These are phyloP conservation scores for Bostrychus sinensis DNA, from an alignment of 2,113 vertebrate species.

Conservation along the genomic window DNA sequence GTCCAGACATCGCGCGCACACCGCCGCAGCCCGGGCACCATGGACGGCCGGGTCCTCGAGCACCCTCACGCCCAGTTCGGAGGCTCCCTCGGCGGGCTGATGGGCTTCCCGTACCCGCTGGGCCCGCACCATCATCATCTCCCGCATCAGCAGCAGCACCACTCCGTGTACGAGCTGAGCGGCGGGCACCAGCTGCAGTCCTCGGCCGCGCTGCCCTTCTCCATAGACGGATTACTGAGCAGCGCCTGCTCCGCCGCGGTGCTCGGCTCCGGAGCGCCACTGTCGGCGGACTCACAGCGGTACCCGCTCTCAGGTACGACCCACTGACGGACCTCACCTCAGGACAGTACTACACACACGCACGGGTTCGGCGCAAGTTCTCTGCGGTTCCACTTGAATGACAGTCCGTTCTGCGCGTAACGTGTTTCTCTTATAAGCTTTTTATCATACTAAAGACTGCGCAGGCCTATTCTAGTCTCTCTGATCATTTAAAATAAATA, in stretches of 20 bases:
- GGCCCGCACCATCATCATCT: conserved; percentile 77
- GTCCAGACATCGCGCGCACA: conserved; percentile 73
- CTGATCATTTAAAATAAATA: no score
- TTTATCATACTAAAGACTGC: no score
- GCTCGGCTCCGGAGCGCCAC: conserved; percentile 85
- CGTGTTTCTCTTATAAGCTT: no score
- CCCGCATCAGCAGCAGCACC: conserved; percentile 84
- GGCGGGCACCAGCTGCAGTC: conserved; percentile 92
- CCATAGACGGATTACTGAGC: conserved; percentile 97
- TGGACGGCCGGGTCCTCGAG: conserved; percentile 96
- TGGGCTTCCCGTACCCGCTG: conserved; percentile 94
- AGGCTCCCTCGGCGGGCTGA: conserved; percentile 89
- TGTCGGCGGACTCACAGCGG: conserved; percentile 87
- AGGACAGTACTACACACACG: no score
- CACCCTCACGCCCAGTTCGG: conserved; percentile 97
- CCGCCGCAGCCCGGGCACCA: conserved; percentile 83
- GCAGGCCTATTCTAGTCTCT: no score
- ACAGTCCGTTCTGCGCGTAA: no score
- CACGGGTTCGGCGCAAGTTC: no score
- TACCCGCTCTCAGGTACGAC: conserved; percentile 92
- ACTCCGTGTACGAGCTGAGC: conserved; percentile 1
- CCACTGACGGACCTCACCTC: conserved; percentile 5
- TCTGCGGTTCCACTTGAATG: no score
- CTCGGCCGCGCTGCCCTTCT: conserved; percentile 88
- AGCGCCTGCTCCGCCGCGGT: conserved; percentile 93